Percentiles rank a stretch among this genome's conserved stretches.
Evolutionary conservation across 1,140 invertebrate species (phyloP).

Genomic region (Uloborus diversus): DNA sequence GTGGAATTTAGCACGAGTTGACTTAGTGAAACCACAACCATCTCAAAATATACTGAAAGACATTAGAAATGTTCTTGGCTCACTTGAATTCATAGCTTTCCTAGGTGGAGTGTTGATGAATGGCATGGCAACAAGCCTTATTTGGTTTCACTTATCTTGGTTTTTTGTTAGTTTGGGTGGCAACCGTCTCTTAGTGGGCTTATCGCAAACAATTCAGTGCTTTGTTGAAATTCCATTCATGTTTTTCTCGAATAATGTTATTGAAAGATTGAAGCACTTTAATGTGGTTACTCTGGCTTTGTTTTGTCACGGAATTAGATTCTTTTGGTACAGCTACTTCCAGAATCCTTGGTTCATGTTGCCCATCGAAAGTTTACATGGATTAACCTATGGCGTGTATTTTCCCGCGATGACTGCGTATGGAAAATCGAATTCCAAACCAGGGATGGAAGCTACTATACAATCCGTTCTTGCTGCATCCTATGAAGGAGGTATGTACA

Average conservation of each 20-base stretch:
- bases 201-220: conserved; percentile 79
- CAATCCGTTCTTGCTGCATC: conserved; percentile 5
- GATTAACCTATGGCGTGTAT: conserved; percentile 15
- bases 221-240: conserved; percentile 70
- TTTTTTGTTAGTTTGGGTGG: conserved; percentile 60
- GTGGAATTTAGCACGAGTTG: neutral
- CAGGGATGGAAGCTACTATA: conserved; percentile 28
- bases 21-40: conserved; percentile 15
- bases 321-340: conserved; percentile 28
- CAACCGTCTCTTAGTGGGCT: conserved; percentile 78
- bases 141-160: conserved; percentile 82
- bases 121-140: conserved; percentile 82
- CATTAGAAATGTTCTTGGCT: conserved; percentile 72
- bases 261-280: neutral
- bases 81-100: conserved; percentile 74
- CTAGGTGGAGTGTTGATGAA: conserved; percentile 80
- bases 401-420: neutral
- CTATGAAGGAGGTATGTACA: conserved; percentile 29
- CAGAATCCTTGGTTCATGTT: conserved; percentile 23
- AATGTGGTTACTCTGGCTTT: neutral
- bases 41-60: conserved; percentile 61
- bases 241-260: conserved; percentile 30
- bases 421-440: neutral
- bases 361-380: conserved; percentile 8
- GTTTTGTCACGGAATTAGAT: neutral